Evolutionary conservation across 2,888 invertebrate species (phyloP).

Genomic region (Xestia sexstrigata): DNA sequence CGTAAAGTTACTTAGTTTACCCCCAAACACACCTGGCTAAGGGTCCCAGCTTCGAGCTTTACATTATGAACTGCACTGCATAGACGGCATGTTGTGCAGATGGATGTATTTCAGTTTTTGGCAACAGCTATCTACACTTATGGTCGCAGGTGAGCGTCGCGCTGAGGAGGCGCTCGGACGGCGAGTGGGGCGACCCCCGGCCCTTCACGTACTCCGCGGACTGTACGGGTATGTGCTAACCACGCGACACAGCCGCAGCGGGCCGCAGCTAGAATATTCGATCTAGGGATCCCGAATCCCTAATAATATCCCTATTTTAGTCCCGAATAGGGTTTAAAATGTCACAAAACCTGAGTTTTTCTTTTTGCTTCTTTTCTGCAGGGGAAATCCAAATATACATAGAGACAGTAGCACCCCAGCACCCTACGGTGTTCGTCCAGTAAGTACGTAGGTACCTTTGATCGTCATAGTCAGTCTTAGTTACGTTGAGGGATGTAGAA

Average conservation of each 20-base stretch:
- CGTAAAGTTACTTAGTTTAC: too few species aligned
- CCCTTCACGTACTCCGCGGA: neutral
- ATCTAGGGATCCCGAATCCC: neutral
- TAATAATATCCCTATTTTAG: neutral
- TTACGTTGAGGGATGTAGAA: neutral
- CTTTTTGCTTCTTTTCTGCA: neutral
- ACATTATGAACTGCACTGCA: neutral
- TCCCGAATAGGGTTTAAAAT: neutral
- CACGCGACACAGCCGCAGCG: neutral
- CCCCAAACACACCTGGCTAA: too few species aligned
- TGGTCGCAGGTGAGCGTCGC: neutral
- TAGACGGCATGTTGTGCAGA: neutral
- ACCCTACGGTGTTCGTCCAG: conserved; percentile 3
- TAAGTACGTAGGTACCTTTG: neutral
- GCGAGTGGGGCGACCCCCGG: neutral
- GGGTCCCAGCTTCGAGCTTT: neutral
- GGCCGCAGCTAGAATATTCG: too few species aligned
- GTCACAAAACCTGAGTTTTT: neutral
- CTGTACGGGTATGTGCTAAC: neutral
- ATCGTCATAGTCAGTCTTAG: neutral
- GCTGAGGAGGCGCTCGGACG: conserved; percentile 12
- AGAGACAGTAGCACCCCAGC: neutral
- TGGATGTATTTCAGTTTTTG: neutral
- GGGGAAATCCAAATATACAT: neutral
- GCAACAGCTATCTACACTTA: neutral